Evolutionary conservation across 2,797 vertebrate species (phyloP).

Genomic region (Molothrus aeneus): DNA sequence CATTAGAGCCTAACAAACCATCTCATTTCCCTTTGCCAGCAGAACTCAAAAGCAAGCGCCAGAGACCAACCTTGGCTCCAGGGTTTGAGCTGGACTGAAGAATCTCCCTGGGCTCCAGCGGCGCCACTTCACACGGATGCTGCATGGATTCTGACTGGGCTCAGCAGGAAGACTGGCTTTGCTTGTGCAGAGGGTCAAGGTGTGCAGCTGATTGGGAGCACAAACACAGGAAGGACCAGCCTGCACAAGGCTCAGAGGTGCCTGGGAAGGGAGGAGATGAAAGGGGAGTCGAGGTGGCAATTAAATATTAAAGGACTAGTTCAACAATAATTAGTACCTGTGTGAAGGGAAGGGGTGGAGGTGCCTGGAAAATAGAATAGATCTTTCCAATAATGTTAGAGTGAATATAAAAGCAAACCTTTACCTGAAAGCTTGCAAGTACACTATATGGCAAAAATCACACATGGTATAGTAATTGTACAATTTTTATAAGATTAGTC

Average conservation of each 20-base stretch:
- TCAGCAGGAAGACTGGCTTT: not conserved
- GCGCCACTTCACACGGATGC: accelerated
- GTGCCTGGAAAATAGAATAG: not conserved
- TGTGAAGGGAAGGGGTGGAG: slow-evolving; percentile 1
- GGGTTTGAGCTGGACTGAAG: not conserved
- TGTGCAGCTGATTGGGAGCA: not conserved
- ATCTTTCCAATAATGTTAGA: not conserved
- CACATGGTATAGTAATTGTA: not conserved
- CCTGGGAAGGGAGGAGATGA: slow-evolving; percentile 45
- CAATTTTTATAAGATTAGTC: not conserved
- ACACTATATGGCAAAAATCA: not conserved
- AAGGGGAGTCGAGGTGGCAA: slow-evolving; percentile 5
- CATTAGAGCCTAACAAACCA: not conserved
- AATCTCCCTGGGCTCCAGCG: not conserved
- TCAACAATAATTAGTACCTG: slow-evolving; percentile 19
- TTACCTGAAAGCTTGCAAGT: not conserved
- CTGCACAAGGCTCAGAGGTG: not conserved
- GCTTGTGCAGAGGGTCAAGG: not conserved
- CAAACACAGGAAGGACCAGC: not conserved
- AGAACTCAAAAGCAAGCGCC: not conserved
- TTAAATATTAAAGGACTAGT: slow-evolving; percentile 47
- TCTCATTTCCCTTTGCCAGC: not conserved
- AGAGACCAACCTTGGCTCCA: slow-evolving; percentile 46
- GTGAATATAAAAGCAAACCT: not conserved
- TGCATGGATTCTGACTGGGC: not conserved